Base-by-base conservation (phyloP, 2,797 vertebrate genomes). In the Antennarius maculatus region DNA sequence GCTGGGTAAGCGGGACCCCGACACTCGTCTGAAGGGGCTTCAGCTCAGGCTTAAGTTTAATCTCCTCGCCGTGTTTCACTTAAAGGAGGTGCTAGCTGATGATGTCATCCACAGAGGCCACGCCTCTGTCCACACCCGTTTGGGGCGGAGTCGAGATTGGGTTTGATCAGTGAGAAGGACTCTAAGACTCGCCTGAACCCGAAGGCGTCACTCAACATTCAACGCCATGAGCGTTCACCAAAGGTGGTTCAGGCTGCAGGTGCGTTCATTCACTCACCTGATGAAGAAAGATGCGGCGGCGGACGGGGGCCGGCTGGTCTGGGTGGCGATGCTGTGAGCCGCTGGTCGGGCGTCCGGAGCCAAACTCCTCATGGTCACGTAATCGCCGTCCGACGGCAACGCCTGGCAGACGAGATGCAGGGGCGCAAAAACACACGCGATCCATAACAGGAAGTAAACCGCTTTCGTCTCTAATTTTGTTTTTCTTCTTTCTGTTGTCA, bases 201-300 rank as follows among this genome's bases (percentile, higher is more conserved):
- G 23, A 23, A 23, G 23, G 23, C 23, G 23, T 23, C 23, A 23
- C 23, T 23, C 23, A 23, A 23, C 23, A 23, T 23, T 23, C 23
- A 23, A 23, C 23, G 23, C 23, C 23, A 23, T 23, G 23, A 23
- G 23, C n/a, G n/a, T n/a, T n/a, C n/a, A n/a, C n/a, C 4, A 34
- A 34, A 34, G 31, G 31, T 34, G 5, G 31, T 34, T 34, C 8
- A 6, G 31, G 5, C 31, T 34, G 2, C 5, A 31, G 50, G 16
- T 46, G 10, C 18, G 6, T 65, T 63, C 6, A 1, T 59, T 74
- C 54, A 76, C 86, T 77, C 77, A 92, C 91, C 90, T 90, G 80
- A 81, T 71, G 78, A 92, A 89, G 76, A 92, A 92, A 27, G 88
- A 68, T 2, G 88, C 75, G 0, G 91, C 87, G 2, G 72, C 54